Base-by-base conservation (phyloP, 2,797 vertebrate species). In the Gallinago nigripennis region DNA sequence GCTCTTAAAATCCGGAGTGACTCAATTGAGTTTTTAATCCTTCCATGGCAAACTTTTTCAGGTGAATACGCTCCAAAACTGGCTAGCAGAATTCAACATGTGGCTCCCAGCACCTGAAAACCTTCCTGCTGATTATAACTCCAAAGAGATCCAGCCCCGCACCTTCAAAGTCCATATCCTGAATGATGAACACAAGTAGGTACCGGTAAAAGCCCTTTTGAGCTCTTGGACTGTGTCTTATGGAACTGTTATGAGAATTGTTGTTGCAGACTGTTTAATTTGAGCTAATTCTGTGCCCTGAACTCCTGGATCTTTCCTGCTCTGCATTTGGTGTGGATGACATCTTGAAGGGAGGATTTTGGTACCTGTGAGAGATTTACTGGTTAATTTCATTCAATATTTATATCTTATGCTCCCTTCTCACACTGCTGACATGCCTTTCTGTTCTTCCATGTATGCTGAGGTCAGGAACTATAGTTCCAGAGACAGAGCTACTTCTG, bases 21-120 rank as follows among this genome's bases (percentile, higher is more conserved):
- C 63, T 75, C 30, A 80, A 2, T 2, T 56, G 14, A 11, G 37
- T 16, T 60, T 95, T 94, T 56, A 83, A 86, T 61, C 31, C 61
- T 70, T 86, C 50, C 28, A 8, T 77, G 88, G 56, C 50, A 72
- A 90, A 91, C 90, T 77, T 95, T 94, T 86, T 56, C 95, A 99
- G 99, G 99, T 99, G 94, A 99, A 99, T 97, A 99, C 99, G 5
- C 98, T 99, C 92, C 99, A 99, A 91, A 99, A 99, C 96, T 99
- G 99, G 99, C 95, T 99, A 95, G 98, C 99, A 33, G 99, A 99
- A 96, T 99, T 99, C 95, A 99, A 99, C 96, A 98, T 99, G 95
- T 99, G 99, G 99, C 98, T 99, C 43, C 99, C 99, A 17, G 93
- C 99, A 51, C 98, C 98, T 91, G 99, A 99, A 97, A 97, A 98